These are phyloP conservation scores for Cygnus atratus DNA, from an alignment of 2,113 vertebrate genomes.

Conservation along the genomic window DNA sequence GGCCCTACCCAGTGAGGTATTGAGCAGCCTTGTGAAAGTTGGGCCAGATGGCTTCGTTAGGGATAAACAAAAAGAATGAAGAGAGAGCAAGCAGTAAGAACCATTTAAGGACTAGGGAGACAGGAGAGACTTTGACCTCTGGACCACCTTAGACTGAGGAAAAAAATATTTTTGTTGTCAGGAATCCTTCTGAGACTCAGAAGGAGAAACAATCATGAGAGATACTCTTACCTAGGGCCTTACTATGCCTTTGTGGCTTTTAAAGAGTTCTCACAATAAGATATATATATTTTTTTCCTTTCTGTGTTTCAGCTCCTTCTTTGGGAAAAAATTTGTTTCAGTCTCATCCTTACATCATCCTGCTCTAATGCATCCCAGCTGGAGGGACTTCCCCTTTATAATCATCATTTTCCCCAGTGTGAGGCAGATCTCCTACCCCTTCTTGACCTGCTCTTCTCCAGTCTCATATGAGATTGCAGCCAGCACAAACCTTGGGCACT, in stretches of 20 bases:
- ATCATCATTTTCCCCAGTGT: neutral
- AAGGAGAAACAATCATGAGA: neutral
- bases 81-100: slow-evolving; percentile 11
- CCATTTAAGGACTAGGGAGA: slow-evolving; percentile 49
- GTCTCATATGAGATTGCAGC: neutral
- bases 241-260: neutral
- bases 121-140: slow-evolving; percentile 31
- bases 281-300: neutral
- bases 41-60: slow-evolving; percentile 34
- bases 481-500: neutral
- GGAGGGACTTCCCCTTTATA: slow-evolving; percentile 34
- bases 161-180: neutral
- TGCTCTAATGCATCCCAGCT: slow-evolving; percentile 49
- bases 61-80: slow-evolving; percentile 49
- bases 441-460: neutral
- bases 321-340: slow-evolving; percentile 54
- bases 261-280: slow-evolving; percentile 6
- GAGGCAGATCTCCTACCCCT: neutral
- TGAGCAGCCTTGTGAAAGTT: neutral
- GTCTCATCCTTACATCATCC: slow-evolving; percentile 50
- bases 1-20: neutral
- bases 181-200: neutral
- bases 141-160: slow-evolving; percentile 15
- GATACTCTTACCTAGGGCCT: neutral
- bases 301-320: slow-evolving; percentile 46